Base-by-base conservation (phyloP, 2,888 invertebrate species). In the Epistrophe eligans region DNA sequence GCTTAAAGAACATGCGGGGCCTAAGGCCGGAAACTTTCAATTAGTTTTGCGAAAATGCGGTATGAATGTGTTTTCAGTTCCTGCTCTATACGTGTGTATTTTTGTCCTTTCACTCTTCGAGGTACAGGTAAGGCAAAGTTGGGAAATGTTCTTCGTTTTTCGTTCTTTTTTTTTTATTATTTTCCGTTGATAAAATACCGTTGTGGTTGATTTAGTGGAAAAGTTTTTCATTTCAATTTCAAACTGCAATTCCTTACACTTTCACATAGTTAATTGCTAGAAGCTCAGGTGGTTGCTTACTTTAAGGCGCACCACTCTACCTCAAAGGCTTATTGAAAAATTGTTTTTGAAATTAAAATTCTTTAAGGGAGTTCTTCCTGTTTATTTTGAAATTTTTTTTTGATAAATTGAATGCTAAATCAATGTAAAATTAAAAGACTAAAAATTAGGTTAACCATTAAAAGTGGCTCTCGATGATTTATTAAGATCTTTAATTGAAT, bases 171-270 rank as follows among this genome's bases (percentile, higher is more conserved):
- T 64, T 45, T 66, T 40, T 45, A n/a, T 32, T n/a, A 64, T n/a
- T 64, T 67, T 66, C 43, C 43, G 35, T 40, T 45, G 38, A 67
- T 77, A 57, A 64, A 77, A 64, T 66, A 64, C 73, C 52, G 40
- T 62, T 73, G 85, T 77, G 73, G 77, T 85, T 85, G 85, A 85
- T 85, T 85, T 85, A 85, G 85, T 82, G 74, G 55, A 82, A 85
- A 85, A 85, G 72, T 85, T 85, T 73, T 79, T 77, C 76, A 77
- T 77, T 77, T 64, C 64, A 43, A 70, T 71, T 70, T 40, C 38
- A 67, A 48, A 43, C 32, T 72, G 72, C 77, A 77, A 77, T 76
- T 76, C 72, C 60, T 77, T 28, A 58, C 58, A 28, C 45, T 52
- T 57, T 45, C 24, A 66, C 24, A 66, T 32, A 60, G 70, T 57